Percentiles rank a stretch among this genome's conserved stretches.
phyloP scores from a whole-genome alignment of 2,797 vertebrate species.

The Parauchenoglanis punctatus region DNA sequence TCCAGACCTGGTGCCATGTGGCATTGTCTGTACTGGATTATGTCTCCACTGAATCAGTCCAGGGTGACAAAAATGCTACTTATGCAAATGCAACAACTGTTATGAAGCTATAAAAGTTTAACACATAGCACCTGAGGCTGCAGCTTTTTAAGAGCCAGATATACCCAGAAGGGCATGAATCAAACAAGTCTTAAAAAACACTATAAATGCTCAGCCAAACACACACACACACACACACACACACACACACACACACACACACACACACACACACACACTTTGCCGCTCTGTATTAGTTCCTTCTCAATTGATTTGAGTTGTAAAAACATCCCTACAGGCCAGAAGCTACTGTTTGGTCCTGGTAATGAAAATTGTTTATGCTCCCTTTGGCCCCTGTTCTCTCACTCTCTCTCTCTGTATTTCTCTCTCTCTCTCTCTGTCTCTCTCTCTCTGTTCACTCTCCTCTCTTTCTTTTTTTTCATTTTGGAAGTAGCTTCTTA shows the following conservation, averaged over 20 bases:
- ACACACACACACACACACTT: not conserved
- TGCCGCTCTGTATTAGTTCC: not conserved
- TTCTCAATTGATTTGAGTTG: constrained; percentile 20
- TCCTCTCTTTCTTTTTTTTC: not conserved
- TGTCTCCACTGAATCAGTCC: constrained; percentile 22
- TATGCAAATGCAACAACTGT: constrained; percentile 53
- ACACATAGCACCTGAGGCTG: constrained; percentile 22
- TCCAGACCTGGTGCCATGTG: not conserved
- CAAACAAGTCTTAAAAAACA: constrained; percentile 28
- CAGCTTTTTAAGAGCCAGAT: constrained; percentile 33
- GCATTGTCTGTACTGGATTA: not conserved
- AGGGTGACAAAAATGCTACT: constrained; percentile 37
- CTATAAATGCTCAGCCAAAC: not conserved
- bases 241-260: constrained; percentile 10
- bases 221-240: constrained; percentile 10
- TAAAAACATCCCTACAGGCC: constrained; percentile 27
- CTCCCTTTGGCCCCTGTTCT: not conserved
- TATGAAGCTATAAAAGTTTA: constrained; percentile 45
- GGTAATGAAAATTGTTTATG: constrained; percentile 34
- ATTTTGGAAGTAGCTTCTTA: not conserved
- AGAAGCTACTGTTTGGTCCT: constrained; percentile 40
- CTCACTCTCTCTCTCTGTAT: not conserved
- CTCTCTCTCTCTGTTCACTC: not conserved
- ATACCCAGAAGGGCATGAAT: constrained; percentile 19
- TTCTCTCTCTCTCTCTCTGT: not conserved